Evolutionary conservation across 2,797 vertebrate genomes (phyloP).

Genomic region (Melanogrammus aeglefinus): DNA sequence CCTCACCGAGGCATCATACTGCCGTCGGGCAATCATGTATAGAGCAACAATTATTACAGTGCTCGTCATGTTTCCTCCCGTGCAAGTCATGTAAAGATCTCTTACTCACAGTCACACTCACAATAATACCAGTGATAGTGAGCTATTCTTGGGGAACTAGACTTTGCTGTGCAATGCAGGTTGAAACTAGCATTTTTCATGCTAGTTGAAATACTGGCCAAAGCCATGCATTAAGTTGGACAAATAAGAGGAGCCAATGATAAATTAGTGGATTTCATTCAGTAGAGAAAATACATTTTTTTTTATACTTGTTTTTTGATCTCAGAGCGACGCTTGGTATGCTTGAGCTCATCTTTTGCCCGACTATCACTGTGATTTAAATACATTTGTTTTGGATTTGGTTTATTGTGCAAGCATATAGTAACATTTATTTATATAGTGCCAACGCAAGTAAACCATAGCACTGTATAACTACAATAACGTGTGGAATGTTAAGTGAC

Average conservation of each 20-base stretch:
- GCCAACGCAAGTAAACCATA: neutral
- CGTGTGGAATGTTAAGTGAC: conserved; percentile 4
- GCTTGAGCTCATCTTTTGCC: neutral
- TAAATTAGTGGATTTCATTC: neutral
- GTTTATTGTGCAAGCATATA: neutral
- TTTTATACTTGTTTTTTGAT: neutral
- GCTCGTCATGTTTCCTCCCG: too few relatives aligned
- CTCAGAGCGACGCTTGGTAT: neutral
- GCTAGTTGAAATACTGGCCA: conserved; percentile 54
- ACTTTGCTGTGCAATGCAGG: neutral
- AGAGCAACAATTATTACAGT: conserved; percentile 44
- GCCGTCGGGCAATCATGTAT: conserved; percentile 5
- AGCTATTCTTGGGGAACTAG: neutral
- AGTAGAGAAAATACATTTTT: neutral
- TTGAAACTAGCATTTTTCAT: neutral
- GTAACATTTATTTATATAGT: neutral
- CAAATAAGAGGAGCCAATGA: conserved; percentile 13
- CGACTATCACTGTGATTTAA: neutral
- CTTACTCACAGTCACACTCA: conserved; percentile 7
- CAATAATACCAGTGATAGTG: neutral
- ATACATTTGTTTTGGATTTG: conserved; percentile 1
- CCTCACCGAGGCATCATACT: conserved; percentile 52
- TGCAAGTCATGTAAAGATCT: conserved; percentile 7
- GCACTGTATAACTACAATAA: neutral
- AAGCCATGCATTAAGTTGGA: conserved; percentile 25